Evolutionary conservation across 2,797 vertebrate genomes (phyloP).

Genomic region (Neosilurus hyrtlii): DNA sequence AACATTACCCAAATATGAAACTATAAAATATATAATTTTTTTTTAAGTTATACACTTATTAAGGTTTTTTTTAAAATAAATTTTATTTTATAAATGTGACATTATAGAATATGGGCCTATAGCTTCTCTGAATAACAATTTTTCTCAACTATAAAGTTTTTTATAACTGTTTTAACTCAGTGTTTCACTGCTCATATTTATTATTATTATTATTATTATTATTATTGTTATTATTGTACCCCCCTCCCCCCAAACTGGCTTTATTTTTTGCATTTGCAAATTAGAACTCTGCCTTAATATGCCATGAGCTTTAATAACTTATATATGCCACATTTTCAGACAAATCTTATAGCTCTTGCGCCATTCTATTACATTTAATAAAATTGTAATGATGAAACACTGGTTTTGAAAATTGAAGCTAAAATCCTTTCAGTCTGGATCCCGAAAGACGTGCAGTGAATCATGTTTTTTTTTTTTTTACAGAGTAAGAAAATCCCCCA

Average conservation of each 20-base stretch:
- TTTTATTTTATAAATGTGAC: too few species aligned
- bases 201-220: too few species aligned
- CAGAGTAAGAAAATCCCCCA: conserved; percentile 42
- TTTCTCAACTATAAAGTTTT: background rate
- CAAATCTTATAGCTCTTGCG: background rate
- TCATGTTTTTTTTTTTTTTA: conserved; percentile 24
- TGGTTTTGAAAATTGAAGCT: conserved; percentile 14
- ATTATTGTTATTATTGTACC: too few species aligned
- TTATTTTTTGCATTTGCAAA: background rate
- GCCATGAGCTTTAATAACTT: background rate
- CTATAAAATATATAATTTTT: background rate
- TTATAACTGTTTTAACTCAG: background rate
- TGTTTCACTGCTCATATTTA: background rate
- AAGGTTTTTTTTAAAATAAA: background rate
- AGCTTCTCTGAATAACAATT: background rate
- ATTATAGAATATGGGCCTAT: too few species aligned
- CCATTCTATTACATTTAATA: background rate
- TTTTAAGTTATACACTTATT: background rate
- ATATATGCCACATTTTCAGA: background rate
- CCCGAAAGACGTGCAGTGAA: conserved; percentile 6
- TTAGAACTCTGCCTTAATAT: background rate
- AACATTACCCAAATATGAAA: background rate
- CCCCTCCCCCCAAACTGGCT: too few species aligned
- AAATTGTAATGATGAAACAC: background rate
- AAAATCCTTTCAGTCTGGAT: background rate